phyloP scores from a whole-genome alignment of 2,888 invertebrate genomes.

The Chouioia cunea region DNA sequence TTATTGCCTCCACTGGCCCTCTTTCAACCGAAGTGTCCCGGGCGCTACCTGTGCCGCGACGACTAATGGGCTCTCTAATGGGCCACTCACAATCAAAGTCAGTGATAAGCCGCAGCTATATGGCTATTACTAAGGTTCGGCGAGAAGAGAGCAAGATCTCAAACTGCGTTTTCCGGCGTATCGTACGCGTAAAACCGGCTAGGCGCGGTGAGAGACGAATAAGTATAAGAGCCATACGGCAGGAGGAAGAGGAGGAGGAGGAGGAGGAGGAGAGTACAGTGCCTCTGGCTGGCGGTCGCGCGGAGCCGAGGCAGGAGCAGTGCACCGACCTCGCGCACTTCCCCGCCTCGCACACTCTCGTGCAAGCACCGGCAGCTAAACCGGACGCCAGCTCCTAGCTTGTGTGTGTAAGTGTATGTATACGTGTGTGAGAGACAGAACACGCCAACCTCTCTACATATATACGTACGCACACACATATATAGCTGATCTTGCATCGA shows the following conservation, averaged over 20 bases:
- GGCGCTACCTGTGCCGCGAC: neutral
- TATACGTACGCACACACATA: neutral
- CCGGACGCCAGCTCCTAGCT: too few relatives aligned
- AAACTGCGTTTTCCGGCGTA: neutral
- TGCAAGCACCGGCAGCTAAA: constrained; percentile 13
- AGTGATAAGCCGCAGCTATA: constrained; percentile 6
- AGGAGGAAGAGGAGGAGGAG: constrained; percentile 39
- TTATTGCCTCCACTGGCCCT: too few relatives aligned
- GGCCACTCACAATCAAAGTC: constrained; percentile 22
- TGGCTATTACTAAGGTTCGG: too few relatives aligned
- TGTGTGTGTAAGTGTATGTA: too few relatives aligned
- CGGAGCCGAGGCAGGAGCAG: constrained; percentile 54
- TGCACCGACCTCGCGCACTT: constrained; percentile 51
- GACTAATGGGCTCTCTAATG: constrained; percentile 22
- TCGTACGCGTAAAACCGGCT: constrained; percentile 61
- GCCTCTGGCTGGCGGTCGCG: constrained; percentile 63
- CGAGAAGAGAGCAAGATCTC: too few relatives aligned
- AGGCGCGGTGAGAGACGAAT: constrained; percentile 58
- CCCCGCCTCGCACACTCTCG: constrained; percentile 37
- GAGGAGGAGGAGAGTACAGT: constrained; percentile 48
- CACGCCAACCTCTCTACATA: neutral
- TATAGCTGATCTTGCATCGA: neutral
- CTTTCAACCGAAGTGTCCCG: too few relatives aligned
- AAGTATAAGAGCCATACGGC: neutral
- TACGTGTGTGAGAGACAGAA: too few relatives aligned